Conservation (phyloP, 2,888 invertebrate species). For the Caenorhabditis sp. region DNA sequence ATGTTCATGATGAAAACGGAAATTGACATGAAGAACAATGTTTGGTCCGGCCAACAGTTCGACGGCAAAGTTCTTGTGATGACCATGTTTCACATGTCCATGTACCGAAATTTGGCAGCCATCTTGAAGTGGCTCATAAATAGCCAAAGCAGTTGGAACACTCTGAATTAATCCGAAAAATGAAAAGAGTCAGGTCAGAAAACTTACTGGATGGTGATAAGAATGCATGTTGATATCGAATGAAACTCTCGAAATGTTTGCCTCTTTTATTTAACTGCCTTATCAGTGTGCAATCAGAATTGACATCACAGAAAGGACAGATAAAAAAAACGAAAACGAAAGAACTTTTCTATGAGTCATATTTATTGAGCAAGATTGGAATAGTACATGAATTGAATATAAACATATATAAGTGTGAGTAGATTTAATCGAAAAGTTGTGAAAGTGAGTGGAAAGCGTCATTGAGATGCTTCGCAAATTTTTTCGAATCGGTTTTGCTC, state of each 20-base stretch:
- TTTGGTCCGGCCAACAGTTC: constrained; percentile 62
- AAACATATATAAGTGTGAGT: background rate
- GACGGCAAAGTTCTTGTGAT: constrained; percentile 57
- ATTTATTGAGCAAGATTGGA: background rate
- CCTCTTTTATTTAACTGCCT: background rate
- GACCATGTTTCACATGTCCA: constrained; percentile 49
- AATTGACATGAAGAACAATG: constrained; percentile 61
- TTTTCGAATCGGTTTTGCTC: constrained; percentile 52
- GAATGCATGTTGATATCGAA: constrained; percentile 35
- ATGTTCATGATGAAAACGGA: constrained; percentile 59
- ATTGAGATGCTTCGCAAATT: constrained; percentile 45
- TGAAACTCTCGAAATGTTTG: background rate
- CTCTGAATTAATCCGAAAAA: constrained; percentile 16
- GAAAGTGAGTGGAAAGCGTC: constrained; percentile 53
- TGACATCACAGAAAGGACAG: background rate
- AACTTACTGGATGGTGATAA: constrained; percentile 53
- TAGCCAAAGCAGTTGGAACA: constrained; percentile 42
- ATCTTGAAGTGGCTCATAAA: constrained; percentile 45
- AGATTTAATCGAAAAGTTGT: constrained; percentile 45
- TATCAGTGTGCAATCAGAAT: background rate
- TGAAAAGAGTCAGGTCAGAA: background rate
- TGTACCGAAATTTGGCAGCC: constrained; percentile 43
- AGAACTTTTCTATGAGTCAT: background rate
- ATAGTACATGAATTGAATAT: background rate
- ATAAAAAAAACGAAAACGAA: background rate